Evolutionary conservation across 1,140 invertebrate species (phyloP).

Genomic region (Zophobas atratus): DNA sequence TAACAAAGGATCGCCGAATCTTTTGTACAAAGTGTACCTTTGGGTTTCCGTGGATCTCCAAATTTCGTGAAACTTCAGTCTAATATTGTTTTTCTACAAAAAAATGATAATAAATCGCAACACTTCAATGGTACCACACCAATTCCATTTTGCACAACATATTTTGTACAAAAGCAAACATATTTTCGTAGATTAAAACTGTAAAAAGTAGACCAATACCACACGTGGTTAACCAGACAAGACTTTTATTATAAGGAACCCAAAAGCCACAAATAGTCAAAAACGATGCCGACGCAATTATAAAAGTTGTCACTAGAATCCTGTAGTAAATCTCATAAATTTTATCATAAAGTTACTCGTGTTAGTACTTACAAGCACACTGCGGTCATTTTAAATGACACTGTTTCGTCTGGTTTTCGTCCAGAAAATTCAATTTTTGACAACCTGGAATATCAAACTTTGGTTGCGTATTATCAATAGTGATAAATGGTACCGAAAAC

Average conservation of each 20-base stretch:
- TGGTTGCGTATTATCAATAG: neutral
- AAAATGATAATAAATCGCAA: neutral
- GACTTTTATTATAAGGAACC: neutral
- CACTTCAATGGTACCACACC: neutral
- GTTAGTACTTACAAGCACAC: neutral
- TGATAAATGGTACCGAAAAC: conserved; percentile 1
- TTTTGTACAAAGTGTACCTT: conserved; percentile 18
- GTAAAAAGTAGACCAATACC: neutral
- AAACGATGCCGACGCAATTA: neutral
- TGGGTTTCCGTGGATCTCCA: conserved; percentile 16
- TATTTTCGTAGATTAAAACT: neutral
- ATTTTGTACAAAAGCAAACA: neutral
- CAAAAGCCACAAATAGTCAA: conserved; percentile 6
- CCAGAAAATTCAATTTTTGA: neutral
- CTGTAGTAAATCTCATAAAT: conserved; percentile 1
- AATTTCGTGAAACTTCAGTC: neutral
- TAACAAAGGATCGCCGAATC: conserved; percentile 50
- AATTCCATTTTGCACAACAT: conserved; percentile 11
- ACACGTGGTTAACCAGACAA: conserved; percentile 5
- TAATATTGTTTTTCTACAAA: neutral
- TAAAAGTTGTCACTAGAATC: neutral
- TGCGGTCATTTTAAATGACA: neutral
- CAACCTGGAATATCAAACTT: neutral
- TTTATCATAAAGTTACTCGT: neutral
- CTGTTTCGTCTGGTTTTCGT: too few relatives aligned